A percentile compares a stretch with the other conserved stretches of the same genome.
These are phyloP conservation scores for Exephanes ischioxanthus DNA, from an alignment of 2,888 invertebrate species.

Conservation along the genomic window DNA sequence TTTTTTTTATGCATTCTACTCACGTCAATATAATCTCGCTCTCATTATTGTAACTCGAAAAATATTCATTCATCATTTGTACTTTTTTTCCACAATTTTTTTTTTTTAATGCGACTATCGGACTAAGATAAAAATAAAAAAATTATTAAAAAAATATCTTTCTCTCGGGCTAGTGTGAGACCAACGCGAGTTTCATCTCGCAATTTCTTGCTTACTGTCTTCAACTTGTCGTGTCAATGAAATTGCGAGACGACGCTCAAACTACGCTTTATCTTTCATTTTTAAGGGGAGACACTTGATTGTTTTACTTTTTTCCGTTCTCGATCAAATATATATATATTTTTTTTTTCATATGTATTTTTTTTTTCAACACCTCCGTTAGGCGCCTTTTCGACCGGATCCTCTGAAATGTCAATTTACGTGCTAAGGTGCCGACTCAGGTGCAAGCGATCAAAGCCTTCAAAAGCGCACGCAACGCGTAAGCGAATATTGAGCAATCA, in stretches of 20 bases:
- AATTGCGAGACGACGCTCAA: slow-evolving; percentile 56
- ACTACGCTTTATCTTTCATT: slow-evolving; percentile 44
- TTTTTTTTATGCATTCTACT: not conserved
- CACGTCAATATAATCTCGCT: slow-evolving; percentile 13
- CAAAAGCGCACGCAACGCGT: slow-evolving; percentile 67
- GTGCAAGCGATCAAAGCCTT: slow-evolving; percentile 68
- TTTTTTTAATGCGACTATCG: slow-evolving; percentile 35
- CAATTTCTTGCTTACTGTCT: slow-evolving; percentile 46
- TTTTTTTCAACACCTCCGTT: slow-evolving; percentile 11
- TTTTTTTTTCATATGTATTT: slow-evolving; percentile 7
- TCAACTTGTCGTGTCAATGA: slow-evolving; percentile 38
- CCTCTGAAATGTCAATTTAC: slow-evolving; percentile 63
- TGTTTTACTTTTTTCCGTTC: slow-evolving; percentile 32
- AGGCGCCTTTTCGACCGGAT: slow-evolving; percentile 38
- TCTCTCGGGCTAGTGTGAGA: slow-evolving; percentile 7
- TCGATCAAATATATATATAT: not conserved
- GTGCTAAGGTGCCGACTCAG: slow-evolving; percentile 69
- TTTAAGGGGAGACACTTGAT: slow-evolving; percentile 20
- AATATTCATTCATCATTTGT: slow-evolving; percentile 21
- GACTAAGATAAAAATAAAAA: slow-evolving; percentile 35
- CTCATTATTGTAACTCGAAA: slow-evolving; percentile 9
- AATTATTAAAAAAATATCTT: slow-evolving; percentile 14
- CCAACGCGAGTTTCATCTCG: slow-evolving; percentile 44
- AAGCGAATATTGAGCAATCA: slow-evolving; percentile 71
- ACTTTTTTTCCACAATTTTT: slow-evolving; percentile 8